Base-by-base conservation (phyloP, 1,140 invertebrate species). In the Drosophila parabipectinata region DNA sequence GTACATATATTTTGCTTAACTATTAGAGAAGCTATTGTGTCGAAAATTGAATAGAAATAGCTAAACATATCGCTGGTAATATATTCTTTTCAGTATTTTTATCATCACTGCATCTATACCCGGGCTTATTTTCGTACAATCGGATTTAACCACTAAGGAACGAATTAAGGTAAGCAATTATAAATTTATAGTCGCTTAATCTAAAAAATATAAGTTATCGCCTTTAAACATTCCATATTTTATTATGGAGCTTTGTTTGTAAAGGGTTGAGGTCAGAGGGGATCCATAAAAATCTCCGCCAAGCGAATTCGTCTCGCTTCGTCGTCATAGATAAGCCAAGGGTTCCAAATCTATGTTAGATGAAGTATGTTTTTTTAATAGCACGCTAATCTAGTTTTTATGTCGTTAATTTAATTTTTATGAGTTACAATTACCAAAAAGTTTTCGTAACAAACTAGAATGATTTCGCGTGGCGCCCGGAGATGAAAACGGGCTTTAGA, bases 141-240 rank as follows among this genome's bases (percentile, higher is more conserved):
- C 84, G 14, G 80, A 88, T 37, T 48, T 48, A 73, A 77, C 83
- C 48, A 89, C 83, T 21, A 53, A 66, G 51, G 83, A 88, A 44
- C 68, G 84, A 50, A 88, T 88, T 15, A 88, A 69, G 76, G 83
- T 84, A 60, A 54, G 77, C 32, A 18, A 21, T 24, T 14, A 14
- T 44, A 2, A 15, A 9, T 15, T 6, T 44, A 44, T 34, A 10
- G 32, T 10, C 32, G 39, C 39, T 14, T 6, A 41, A 10, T 34
- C 32, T 41, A 41, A 10, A 41, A 41, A 41, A 41, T 48, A 63
- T 64, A 59, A 51, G 37, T 58, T 34, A 50, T 51, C n/a, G 30
- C 21, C 21, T 2, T 14, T 44, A 45, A 32, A 18, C 2, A 18
- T 53, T 68, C 9, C 4, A 37, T 37, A n/a, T 51, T 48, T 62